Evolutionary conservation across 37 sponge, comb jelly and placozoan genomes (phyloP).

Genomic region (Bolinopsis microptera): DNA sequence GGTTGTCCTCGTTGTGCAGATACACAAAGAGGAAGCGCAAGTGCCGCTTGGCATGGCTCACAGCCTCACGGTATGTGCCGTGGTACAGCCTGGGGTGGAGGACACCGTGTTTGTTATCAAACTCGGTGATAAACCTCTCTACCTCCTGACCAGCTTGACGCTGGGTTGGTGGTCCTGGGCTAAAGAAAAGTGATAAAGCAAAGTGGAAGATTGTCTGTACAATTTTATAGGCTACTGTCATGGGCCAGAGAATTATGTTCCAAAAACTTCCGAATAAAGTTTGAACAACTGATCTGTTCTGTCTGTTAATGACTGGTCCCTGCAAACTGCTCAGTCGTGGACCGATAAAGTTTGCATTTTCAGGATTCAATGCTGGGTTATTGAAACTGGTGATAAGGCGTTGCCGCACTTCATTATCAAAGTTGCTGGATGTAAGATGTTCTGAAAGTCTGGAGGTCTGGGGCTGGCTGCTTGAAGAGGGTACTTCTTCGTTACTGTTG

Average conservation of each 20-base stretch:
- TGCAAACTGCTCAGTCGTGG: conserved; percentile 8
- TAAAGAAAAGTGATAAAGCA: conserved; percentile 12
- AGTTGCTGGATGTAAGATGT: neutral
- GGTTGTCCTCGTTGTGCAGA: conserved; percentile 23
- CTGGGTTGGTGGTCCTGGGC: neutral
- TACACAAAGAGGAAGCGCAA: conserved; percentile 41
- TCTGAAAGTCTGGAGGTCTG: neutral
- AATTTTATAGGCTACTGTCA: neutral
- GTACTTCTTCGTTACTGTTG: neutral
- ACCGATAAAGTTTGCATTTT: conserved; percentile 47
- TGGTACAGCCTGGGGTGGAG: conserved; percentile 45
- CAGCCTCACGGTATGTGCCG: conserved; percentile 27
- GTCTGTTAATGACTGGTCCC: conserved; percentile 51
- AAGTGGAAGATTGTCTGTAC: neutral
- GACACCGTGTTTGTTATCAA: neutral
- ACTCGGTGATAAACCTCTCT: conserved; percentile 43
- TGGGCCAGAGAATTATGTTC: neutral
- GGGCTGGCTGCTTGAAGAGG: neutral
- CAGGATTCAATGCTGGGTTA: neutral
- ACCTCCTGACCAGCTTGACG: conserved; percentile 31
- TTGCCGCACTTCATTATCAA: conserved; percentile 10
- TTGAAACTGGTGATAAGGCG: neutral
- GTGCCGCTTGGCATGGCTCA: conserved; percentile 44
- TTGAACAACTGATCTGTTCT: neutral
- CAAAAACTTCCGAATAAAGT: conserved; percentile 1